These are phyloP conservation scores for Anolis carolinensis DNA, from an alignment of 2,113 vertebrate species.

Conservation along the genomic window DNA sequence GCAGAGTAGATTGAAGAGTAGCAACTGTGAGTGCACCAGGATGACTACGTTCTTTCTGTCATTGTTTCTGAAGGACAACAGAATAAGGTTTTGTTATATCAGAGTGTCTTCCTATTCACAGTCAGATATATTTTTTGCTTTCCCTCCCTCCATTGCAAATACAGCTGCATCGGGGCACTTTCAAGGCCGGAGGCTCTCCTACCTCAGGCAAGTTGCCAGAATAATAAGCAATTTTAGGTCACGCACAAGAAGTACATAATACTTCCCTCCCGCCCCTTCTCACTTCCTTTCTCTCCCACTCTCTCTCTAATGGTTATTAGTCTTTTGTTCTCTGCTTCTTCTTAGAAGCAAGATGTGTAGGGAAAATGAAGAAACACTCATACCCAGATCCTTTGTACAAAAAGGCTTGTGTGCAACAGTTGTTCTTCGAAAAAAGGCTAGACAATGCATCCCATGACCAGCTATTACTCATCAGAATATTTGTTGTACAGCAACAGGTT, in stretches of 20 bases:
- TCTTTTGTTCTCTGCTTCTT: not conserved
- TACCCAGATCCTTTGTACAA: not conserved
- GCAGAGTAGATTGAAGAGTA: not conserved
- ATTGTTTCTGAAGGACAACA: not conserved
- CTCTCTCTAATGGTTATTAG: not conserved
- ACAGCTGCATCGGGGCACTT: not conserved
- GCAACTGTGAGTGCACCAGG: too few species aligned
- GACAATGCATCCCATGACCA: not conserved
- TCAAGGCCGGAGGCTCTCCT: not conserved
- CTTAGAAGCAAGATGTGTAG: not conserved
- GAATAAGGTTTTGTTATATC: not conserved
- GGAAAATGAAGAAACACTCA: not conserved
- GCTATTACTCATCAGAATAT: not conserved
- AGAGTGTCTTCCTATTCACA: not conserved
- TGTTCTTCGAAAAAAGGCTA: not conserved
- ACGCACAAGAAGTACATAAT: not conserved
- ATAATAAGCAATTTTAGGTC: constrained; percentile 14
- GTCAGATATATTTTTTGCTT: too few species aligned
- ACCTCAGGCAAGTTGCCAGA: not conserved
- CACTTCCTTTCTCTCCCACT: not conserved
- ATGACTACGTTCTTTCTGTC: not conserved
- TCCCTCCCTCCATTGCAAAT: not conserved
- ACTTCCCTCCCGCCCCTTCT: not conserved
- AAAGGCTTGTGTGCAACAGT: not conserved
- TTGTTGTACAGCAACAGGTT: not conserved